Base-by-base conservation (phyloP, 2,888 invertebrate genomes). In the Plutella xylostella region DNA sequence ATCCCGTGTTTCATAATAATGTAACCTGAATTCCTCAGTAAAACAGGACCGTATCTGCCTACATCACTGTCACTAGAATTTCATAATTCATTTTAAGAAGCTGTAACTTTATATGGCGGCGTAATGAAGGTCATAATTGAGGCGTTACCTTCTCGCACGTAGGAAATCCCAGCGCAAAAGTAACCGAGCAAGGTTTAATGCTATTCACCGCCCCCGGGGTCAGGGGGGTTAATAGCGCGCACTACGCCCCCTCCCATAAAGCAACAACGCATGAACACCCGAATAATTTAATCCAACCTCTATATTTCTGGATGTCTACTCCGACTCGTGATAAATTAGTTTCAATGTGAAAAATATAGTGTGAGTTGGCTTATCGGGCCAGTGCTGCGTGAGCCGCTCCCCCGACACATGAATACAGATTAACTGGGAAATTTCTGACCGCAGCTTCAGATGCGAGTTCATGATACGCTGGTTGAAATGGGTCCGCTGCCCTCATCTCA, bases 241-340 rank as follows among this genome's bases (percentile, higher is more conserved):
- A 48, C 30, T 31, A 25, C 43, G 6, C 25, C 25, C 25, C 25
- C 52, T 55, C 56, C 58, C 60, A 55, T 60, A 60, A 61, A 61
- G 11, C n/a, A 28, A n/a, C 50, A 52, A 55, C 55, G 58, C 62
- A 61, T 58, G 61, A 60, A 56, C 55, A 58, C 56, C 56, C 58
- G 59, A 64, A 67, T 65, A 63, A 64, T 63, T 64, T 63, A 62
- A 68, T 65, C 56, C 56, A 42, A 45, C 53, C 51, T 45, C 48
- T 54, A 55, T 58, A 57, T 57, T 53, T 46, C 50, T 42, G 20
- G 47, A 41, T n/a, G 46, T 44, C 43, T 45, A 14, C 34, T 45
- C 39, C 37, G 22, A 38, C 20, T 43, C 43, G 39, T 37, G 45
- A 49, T 47, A 49, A 47, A 46, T 46, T 46, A 28, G 30, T 38